phyloP scores from a whole-genome alignment of 2,113 vertebrate species.

The Hippopotamus amphibius region DNA sequence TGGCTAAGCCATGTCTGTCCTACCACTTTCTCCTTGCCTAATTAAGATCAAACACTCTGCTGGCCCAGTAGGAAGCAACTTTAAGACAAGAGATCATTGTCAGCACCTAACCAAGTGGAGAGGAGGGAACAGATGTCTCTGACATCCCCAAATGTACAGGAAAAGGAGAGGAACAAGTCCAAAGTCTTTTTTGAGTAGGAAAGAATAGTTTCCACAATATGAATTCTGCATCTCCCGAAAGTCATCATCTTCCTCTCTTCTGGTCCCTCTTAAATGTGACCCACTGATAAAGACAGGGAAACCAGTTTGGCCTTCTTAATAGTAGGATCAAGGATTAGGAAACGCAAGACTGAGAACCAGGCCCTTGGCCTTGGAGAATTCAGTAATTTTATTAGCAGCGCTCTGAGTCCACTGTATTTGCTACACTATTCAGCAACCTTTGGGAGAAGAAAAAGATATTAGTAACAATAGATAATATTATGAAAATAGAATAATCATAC shows the following conservation, averaged over 20 bases:
- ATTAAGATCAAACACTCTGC: neutral
- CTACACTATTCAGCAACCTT: neutral
- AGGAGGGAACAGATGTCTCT: neutral
- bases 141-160: neutral
- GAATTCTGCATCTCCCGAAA: neutral
- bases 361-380: neutral
- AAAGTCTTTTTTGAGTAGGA: neutral
- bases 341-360: neutral
- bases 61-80: neutral
- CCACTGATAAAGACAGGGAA: neutral
- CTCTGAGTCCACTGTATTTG: neutral
- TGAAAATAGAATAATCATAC: neutral
- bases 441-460: neutral
- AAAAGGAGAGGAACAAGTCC: neutral
- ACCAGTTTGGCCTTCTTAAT: neutral
- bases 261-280: neutral
- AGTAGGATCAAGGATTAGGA: neutral
- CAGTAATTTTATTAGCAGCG: constrained; percentile 42
- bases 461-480: neutral
- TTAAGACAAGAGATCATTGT: neutral
- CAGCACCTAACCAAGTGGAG: neutral
- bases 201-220: neutral
- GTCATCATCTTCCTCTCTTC: neutral
- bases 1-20: neutral
- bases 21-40: neutral